Percentiles rank a stretch among this genome's conserved stretches.
These are phyloP conservation scores for Sorex maritimensis DNA, from an alignment of 2,797 vertebrate species.

Conservation along the genomic window DNA sequence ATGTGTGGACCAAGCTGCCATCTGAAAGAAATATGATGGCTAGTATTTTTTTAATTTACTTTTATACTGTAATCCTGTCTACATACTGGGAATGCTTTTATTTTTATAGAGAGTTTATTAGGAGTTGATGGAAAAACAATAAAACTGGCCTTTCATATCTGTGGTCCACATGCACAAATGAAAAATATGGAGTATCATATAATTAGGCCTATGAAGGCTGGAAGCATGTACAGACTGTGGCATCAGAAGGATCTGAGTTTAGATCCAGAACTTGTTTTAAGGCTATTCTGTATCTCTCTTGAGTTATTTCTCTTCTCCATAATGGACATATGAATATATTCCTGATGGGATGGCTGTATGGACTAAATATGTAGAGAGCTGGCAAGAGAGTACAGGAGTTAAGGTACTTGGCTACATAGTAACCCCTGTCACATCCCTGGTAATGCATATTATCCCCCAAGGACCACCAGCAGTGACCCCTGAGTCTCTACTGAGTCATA, in stretches of 20 bases:
- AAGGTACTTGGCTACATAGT: too few relatives aligned
- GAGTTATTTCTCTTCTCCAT: slow-evolving; percentile 5
- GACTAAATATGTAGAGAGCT: background rate
- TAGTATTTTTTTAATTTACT: background rate
- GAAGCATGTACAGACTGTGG: background rate
- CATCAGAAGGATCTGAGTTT: background rate
- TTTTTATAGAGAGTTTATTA: slow-evolving; percentile 38
- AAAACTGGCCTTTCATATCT: background rate
- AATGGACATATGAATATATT: background rate
- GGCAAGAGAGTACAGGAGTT: too few relatives aligned
- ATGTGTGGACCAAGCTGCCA: background rate
- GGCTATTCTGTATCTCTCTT: background rate
- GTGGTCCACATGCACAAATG: background rate
- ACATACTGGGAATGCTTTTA: background rate
- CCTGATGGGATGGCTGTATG: background rate
- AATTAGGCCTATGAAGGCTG: background rate
- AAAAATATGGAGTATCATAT: background rate
- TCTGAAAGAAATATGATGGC: background rate
- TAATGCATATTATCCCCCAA: too few relatives aligned
- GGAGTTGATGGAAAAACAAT: background rate
- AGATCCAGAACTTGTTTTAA: background rate
- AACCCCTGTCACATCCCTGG: too few relatives aligned
- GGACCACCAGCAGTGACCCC: too few relatives aligned
- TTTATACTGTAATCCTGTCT: slow-evolving; percentile 18
- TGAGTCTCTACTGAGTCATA: too few relatives aligned